Evolutionary conservation across 2,888 invertebrate genomes (phyloP).

Genomic region (Zaprionus obscuricornis): DNA sequence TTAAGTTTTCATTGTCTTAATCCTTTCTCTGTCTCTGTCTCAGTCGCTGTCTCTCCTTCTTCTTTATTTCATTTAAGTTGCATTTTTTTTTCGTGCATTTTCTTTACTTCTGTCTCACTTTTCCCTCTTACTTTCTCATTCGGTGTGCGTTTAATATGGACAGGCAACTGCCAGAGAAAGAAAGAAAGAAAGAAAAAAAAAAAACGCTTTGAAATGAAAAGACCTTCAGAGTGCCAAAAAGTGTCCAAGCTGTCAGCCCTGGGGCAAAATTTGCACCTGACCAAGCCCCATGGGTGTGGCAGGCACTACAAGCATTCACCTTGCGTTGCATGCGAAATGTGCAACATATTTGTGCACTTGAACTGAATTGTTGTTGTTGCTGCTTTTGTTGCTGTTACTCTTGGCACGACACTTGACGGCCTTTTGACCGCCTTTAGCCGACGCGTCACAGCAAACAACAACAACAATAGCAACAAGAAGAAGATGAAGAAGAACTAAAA

Average conservation of each 20-base stretch:
- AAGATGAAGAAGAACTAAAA: neutral
- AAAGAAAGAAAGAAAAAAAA: slow-evolving; percentile 1
- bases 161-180: neutral
- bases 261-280: slow-evolving; percentile 41
- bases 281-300: slow-evolving; percentile 42
- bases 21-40: no score
- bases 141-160: neutral
- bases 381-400: slow-evolving; percentile 25
- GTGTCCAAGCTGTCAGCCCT: slow-evolving; percentile 43
- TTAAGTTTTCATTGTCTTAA: no score
- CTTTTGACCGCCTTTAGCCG: slow-evolving; percentile 69
- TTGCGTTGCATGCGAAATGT: slow-evolving; percentile 65
- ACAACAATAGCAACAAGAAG: slow-evolving; percentile 8
- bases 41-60: no score
- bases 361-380: slow-evolving; percentile 48
- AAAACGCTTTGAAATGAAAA: slow-evolving; percentile 20
- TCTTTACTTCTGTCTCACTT: neutral
- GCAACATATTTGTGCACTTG: slow-evolving; percentile 70
- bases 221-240: slow-evolving; percentile 34
- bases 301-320: slow-evolving; percentile 34
- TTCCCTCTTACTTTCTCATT: neutral
- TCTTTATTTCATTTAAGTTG: neutral
- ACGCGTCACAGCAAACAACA: slow-evolving; percentile 25
- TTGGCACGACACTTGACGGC: slow-evolving; percentile 64
- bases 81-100: neutral